Evolutionary conservation across 1,140 invertebrate genomes (phyloP), one percentile per base, ranked within the genome.

Genomic region (Spodoptera litura): DNA sequence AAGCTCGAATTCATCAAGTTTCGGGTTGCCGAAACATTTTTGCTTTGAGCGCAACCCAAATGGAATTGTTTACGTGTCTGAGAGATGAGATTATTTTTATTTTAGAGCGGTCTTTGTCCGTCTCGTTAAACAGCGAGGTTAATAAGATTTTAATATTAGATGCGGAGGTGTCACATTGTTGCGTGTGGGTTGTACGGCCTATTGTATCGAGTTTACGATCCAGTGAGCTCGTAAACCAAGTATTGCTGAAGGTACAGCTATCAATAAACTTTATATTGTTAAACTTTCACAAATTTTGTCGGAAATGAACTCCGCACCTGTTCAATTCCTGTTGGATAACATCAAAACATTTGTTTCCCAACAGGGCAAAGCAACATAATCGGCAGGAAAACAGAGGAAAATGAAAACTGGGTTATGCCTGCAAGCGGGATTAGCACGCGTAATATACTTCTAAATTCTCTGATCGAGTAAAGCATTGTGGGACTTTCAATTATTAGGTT

Each of bases 131-230:
- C 59, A 51, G 61, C 11, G 27, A 58, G 73, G 72, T 82, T 83
- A 79, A 83, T 81, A 81, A 78, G 82, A 81, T 83, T 83, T 83
- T 80, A 83, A 83, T 78, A 83, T 79, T 83, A 61, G 68, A 83
- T 81, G 82, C 25, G 66, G 53, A 75, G 79, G 79, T 83, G 82
- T 79, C 76, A 76, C 72, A 73, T 27, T 61, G 66, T 73, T 64
- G 15, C 35, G 44, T 71, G 53, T 56, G 35, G 72, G 72, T 44
- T 44, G 20, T 15, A 20, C 56, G 49, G 15, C 15, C 64, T 27
- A 49, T 38, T 70, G 49, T 44, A 70, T 55, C 12, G 49, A 55
- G 51, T 53, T 70, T 55, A 70, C 66, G 64, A 66, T 15, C 51
- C 6, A 55, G 51, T 27, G 8, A 31, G 12, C 4, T 70, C 66